A percentile compares a stretch with the other conserved stretches of the same genome.
Conservation (phyloP, 2,113 vertebrate species). For the Condylura cristata region DNA sequence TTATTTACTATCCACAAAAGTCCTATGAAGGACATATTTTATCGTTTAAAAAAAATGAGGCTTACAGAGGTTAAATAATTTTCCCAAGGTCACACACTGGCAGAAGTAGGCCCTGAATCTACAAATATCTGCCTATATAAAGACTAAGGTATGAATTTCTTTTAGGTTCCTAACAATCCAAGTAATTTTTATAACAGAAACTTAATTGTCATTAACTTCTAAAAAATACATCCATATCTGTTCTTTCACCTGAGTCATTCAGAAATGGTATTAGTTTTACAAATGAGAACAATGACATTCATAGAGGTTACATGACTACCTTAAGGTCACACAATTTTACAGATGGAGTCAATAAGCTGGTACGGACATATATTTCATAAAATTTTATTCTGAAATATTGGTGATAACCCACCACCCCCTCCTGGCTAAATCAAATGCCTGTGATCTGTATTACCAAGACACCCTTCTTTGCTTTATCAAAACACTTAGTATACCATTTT, state of each 20-base stretch:
- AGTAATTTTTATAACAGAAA: constrained; percentile 38
- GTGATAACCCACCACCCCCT: not conserved
- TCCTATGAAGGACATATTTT: not conserved
- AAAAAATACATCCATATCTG: not conserved
- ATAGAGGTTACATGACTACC: not conserved
- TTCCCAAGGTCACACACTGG: not conserved
- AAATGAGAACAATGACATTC: not conserved
- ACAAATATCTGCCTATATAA: constrained; percentile 44
- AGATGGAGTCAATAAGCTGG: not conserved
- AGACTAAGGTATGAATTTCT: not conserved
- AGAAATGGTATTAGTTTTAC: not conserved
- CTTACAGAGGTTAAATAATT: constrained; percentile 6
- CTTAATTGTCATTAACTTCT: not conserved
- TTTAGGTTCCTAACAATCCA: not conserved
- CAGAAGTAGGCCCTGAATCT: not conserved
- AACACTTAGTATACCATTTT: not conserved
- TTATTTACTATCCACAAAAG: not conserved
- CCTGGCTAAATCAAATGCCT: not conserved
- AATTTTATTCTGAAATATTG: not conserved
- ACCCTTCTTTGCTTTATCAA: not conserved
- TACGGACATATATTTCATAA: not conserved
- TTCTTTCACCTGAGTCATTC: constrained; percentile 24
- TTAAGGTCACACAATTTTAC: constrained; percentile 25
- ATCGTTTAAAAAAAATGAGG: constrained; percentile 35
- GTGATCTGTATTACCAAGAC: not conserved